Evolutionary conservation across 2,113 vertebrate genomes (phyloP).

Genomic region (Casuarius casuarius): DNA sequence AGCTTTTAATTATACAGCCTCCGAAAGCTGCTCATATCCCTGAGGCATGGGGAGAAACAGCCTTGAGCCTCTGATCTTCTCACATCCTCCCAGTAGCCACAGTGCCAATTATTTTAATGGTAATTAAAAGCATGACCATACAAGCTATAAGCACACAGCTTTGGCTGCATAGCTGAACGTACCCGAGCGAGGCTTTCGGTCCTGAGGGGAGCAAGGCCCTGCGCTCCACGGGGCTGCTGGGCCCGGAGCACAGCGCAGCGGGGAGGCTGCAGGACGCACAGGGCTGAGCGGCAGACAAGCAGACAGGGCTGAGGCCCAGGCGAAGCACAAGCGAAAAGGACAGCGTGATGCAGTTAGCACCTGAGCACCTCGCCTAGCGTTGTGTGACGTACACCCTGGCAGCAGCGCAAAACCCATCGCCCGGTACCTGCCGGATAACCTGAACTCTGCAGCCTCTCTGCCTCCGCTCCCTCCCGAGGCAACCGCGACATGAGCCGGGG

Average conservation of each 20-base stretch:
- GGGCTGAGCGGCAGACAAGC: rapidly evolving
- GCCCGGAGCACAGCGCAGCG: rapidly evolving
- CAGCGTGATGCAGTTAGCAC: rapidly evolving
- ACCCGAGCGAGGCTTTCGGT: background rate
- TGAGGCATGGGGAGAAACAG: conserved; percentile 67
- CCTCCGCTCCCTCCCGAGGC: background rate
- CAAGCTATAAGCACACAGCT: conserved; percentile 24
- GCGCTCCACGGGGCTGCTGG: rapidly evolving
- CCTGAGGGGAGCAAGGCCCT: background rate
- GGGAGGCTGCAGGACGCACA: background rate
- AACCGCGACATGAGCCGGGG: too few species aligned
- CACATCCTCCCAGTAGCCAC: conserved; percentile 69
- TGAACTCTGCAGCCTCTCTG: rapidly evolving
- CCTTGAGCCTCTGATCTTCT: conserved; percentile 77
- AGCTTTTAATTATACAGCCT: conserved; percentile 82
- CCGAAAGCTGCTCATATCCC: conserved; percentile 71
- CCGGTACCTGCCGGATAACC: rapidly evolving
- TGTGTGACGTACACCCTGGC: rapidly evolving
- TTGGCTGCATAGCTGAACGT: background rate
- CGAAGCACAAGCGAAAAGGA: background rate
- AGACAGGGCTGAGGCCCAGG: background rate
- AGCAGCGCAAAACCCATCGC: rapidly evolving
- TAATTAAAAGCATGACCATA: conserved; percentile 79
- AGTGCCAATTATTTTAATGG: conserved; percentile 82
- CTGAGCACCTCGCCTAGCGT: rapidly evolving